Evolutionary conservation across 2,888 invertebrate genomes (phyloP).

Genomic region (Oeneis ivallda): DNA sequence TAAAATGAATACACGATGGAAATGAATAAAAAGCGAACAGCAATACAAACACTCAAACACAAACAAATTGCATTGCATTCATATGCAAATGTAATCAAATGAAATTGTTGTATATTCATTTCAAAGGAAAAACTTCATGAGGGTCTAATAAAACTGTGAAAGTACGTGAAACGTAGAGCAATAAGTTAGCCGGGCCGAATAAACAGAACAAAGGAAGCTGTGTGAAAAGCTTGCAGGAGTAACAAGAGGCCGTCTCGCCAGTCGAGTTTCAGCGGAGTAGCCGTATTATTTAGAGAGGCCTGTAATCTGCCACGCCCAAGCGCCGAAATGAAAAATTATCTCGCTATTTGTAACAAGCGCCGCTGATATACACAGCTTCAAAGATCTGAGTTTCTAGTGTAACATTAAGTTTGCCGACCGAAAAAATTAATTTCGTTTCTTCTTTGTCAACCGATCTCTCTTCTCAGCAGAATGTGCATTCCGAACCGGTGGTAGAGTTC

Average conservation of each 20-base stretch:
- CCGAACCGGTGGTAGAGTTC: too few relatives aligned
- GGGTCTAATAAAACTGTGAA: constrained; percentile 55
- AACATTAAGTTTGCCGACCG: too few relatives aligned
- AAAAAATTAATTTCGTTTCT: too few relatives aligned
- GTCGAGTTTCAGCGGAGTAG: constrained; percentile 63
- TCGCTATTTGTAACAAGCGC: constrained; percentile 78
- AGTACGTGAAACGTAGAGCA: constrained; percentile 36
- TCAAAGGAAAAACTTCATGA: constrained; percentile 61
- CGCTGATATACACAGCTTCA: constrained; percentile 43
- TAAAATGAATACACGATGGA: constrained; percentile 32
- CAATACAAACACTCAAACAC: constrained; percentile 3
- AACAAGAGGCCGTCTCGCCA: constrained; percentile 61
- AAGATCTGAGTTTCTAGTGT: background rate
- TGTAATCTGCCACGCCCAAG: constrained; percentile 79
- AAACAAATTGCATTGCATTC: constrained; percentile 40
- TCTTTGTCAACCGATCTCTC: too few relatives aligned
- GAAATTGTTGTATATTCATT: constrained; percentile 59
- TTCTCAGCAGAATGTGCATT: too few relatives aligned
- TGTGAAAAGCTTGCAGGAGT: constrained; percentile 65
- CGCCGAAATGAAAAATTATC: constrained; percentile 80
- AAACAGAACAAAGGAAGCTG: constrained; percentile 60
- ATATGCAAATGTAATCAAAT: constrained; percentile 52
- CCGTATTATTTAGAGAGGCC: constrained; percentile 76
- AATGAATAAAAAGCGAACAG: constrained; percentile 27
- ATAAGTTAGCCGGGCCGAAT: constrained; percentile 63